Percentiles rank a stretch among this genome's conserved stretches.
Evolutionary conservation across 2,797 vertebrate species (phyloP).

Genomic region (Trachurus trachurus): DNA sequence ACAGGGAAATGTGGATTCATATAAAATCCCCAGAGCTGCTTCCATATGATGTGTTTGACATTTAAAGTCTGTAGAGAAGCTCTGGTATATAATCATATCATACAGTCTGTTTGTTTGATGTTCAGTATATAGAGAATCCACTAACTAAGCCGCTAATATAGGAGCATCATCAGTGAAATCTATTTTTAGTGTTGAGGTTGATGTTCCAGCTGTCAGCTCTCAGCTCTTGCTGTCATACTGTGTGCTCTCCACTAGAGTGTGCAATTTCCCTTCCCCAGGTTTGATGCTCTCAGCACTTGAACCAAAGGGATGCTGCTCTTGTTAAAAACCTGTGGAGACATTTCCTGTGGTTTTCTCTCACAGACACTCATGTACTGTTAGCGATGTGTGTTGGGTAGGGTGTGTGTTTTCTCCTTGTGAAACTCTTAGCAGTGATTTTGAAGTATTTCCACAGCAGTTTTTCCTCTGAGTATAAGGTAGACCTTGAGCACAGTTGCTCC

Average conservation of each 20-base stretch:
- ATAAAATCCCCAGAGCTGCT: background rate
- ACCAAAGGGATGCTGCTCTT: background rate
- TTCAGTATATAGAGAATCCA: background rate
- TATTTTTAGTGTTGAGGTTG: background rate
- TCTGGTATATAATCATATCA: background rate
- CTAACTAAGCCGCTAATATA: background rate
- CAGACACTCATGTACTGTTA: background rate
- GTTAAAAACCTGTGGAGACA: background rate
- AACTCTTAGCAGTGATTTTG: background rate
- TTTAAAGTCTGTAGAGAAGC: background rate
- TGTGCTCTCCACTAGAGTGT: constrained; percentile 58
- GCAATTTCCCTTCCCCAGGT: constrained; percentile 34
- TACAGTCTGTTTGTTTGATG: background rate
- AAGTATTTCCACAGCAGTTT: background rate
- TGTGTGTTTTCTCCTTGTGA: background rate
- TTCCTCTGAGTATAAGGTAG: background rate
- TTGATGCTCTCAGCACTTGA: background rate
- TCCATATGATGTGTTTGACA: background rate
- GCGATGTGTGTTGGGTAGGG: background rate
- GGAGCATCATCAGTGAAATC: fast-evolving
- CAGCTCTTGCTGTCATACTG: constrained; percentile 19
- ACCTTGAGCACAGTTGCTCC: background rate
- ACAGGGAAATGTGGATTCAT: background rate
- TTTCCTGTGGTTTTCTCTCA: constrained; percentile 17
- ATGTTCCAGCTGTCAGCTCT: background rate